These are phyloP conservation scores for Smutsia temminckii DNA, from an alignment of 2,797 vertebrate genomes.

Conservation along the genomic window DNA sequence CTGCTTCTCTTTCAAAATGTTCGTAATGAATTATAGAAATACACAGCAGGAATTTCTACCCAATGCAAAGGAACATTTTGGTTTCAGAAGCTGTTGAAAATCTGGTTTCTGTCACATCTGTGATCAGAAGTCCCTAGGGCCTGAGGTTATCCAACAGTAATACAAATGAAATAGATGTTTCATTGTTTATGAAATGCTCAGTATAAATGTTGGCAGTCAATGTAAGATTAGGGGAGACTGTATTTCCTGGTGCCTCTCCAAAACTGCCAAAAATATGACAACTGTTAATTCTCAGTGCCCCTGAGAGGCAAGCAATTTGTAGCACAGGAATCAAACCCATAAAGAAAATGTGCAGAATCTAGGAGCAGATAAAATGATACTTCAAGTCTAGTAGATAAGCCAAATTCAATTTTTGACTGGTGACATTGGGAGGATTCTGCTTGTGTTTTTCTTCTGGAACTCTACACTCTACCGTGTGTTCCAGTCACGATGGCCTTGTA, in stretches of 20 bases:
- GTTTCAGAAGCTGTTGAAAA: slow-evolving; percentile 42
- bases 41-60: not conserved
- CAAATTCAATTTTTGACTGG: not conserved
- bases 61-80: not conserved
- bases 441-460: not conserved
- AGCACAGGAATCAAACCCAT: not conserved
- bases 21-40: not conserved
- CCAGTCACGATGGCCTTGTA: not conserved
- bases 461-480: not conserved
- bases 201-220: slow-evolving; percentile 36
- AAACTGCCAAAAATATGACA: slow-evolving; percentile 37
- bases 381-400: not conserved
- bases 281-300: slow-evolving; percentile 44
- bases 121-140: slow-evolving; percentile 47
- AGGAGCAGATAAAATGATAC: not conserved
- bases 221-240: not conserved
- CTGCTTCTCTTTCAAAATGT: slow-evolving; percentile 17
- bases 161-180: slow-evolving; percentile 57
- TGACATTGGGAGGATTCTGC: not conserved
- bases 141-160: slow-evolving; percentile 3
- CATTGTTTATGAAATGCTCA: slow-evolving; percentile 49
- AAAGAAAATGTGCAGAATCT: not conserved
- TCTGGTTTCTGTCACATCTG: slow-evolving; percentile 66
- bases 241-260: slow-evolving; percentile 15
- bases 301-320: not conserved